Evolutionary conservation across 2,113 vertebrate species (phyloP).

Genomic region (Furnarius figulus): DNA sequence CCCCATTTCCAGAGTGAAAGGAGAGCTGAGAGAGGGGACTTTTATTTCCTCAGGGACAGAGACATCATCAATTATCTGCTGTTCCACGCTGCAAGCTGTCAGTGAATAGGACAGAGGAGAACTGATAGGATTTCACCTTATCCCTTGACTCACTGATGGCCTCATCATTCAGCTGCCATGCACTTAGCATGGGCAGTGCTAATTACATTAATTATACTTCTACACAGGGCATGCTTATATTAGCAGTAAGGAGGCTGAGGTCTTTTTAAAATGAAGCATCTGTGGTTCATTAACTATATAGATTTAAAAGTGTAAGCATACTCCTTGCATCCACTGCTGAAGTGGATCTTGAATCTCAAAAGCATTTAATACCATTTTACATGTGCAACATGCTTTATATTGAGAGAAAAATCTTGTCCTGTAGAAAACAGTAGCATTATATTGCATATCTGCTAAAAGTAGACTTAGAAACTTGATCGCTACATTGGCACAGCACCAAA

Average conservation of each 20-base stretch:
- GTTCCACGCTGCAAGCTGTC: constrained; percentile 16
- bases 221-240: not conserved
- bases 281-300: not conserved
- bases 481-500: not conserved
- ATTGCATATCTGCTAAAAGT: not conserved
- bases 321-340: not conserved
- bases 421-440: not conserved
- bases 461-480: not conserved
- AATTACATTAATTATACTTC: constrained; percentile 40
- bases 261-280: not conserved
- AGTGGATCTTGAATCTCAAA: not conserved
- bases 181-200: constrained; percentile 7
- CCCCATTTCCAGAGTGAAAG: constrained; percentile 32
- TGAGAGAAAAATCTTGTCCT: not conserved
- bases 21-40: constrained; percentile 14
- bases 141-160: constrained; percentile 1
- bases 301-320: not conserved
- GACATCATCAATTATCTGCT: constrained; percentile 48
- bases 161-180: constrained; percentile 37
- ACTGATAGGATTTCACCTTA: constrained; percentile 56
- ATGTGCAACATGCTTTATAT: not conserved
- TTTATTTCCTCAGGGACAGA: constrained; percentile 59
- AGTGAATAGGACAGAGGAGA: not conserved
- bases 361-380: not conserved
- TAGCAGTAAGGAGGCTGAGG: not conserved